phyloP scores from a whole-genome alignment of 2,888 invertebrate species.

The Pseudeuparius sepicola region DNA sequence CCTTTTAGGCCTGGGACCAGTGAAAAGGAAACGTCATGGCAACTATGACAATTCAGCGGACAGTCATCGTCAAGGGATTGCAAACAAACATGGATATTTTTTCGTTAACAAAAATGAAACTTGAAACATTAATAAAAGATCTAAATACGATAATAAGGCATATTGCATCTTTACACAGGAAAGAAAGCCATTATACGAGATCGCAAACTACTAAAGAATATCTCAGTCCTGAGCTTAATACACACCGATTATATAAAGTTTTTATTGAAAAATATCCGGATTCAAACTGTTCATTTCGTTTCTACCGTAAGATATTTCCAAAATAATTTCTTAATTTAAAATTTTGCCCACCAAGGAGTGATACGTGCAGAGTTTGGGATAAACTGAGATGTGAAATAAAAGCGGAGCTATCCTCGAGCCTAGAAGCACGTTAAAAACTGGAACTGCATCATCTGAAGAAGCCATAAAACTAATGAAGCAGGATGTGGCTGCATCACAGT shows the following conservation, averaged over 20 bases:
- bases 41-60: too few species aligned
- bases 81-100: conserved; percentile 4
- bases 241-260: background rate
- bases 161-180: conserved; percentile 3
- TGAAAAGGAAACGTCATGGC: too few species aligned
- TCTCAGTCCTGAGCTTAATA: conserved; percentile 7
- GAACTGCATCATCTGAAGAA: conserved; percentile 8
- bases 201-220: conserved; percentile 7
- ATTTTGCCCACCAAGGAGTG: conserved; percentile 10
- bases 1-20: too few species aligned
- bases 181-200: conserved; percentile 8
- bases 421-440: background rate
- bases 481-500: conserved; percentile 1
- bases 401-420: background rate
- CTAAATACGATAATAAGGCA: conserved; percentile 1
- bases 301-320: background rate
- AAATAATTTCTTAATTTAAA: conserved; percentile 6
- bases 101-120: conserved; percentile 3
- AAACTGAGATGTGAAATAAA: conserved; percentile 1
- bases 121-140: conserved; percentile 8
- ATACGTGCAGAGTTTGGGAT: conserved; percentile 8
- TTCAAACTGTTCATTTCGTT: conserved; percentile 1
- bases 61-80: conserved; percentile 9
- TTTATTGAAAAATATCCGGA: conserved; percentile 9
- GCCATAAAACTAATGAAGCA: background rate